Percentiles rank a stretch among this genome's conserved stretches.
Conservation (phyloP, 2,888 invertebrate species). For the Ephialtes manifestator region DNA sequence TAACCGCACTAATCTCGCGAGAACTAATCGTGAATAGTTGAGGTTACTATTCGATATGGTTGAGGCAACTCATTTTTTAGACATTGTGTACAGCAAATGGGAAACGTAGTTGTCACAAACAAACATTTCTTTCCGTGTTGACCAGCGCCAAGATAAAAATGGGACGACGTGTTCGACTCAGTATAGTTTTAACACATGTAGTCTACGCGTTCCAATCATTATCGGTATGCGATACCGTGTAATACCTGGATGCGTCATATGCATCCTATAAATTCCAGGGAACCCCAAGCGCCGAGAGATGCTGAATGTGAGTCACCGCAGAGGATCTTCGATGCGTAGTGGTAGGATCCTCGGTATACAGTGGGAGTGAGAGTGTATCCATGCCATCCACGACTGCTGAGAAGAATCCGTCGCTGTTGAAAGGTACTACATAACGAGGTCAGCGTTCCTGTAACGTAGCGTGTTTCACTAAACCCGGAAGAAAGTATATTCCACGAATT, state of each 20-base stretch:
- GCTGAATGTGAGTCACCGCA: slow-evolving; percentile 67
- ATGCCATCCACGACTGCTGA: neutral
- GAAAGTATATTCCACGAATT: slow-evolving; percentile 32
- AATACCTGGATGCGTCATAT: slow-evolving; percentile 69
- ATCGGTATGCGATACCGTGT: slow-evolving; percentile 28
- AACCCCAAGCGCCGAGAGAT: slow-evolving; percentile 54
- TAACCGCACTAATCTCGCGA: no score
- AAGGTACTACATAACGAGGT: slow-evolving; percentile 44
- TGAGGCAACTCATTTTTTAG: no score
- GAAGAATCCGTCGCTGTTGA: slow-evolving; percentile 25
- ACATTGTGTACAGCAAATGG: no score
- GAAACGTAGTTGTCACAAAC: no score
- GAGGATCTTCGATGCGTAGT: slow-evolving; percentile 33
- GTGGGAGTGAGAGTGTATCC: neutral
- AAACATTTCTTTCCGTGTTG: no score
- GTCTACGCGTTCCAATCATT: slow-evolving; percentile 5
- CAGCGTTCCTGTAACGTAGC: slow-evolving; percentile 17
- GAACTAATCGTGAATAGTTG: no score
- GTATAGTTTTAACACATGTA: neutral
- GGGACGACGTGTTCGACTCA: slow-evolving; percentile 4
- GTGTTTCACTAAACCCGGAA: slow-evolving; percentile 40
- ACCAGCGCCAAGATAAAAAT: neutral
- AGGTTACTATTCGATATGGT: no score
- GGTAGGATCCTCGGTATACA: slow-evolving; percentile 2
- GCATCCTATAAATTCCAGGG: slow-evolving; percentile 66